A percentile compares a stretch with the other conserved stretches of the same genome.
Conservation (phyloP, 1,140 invertebrate genomes). For the Drosophila sucinea region DNA sequence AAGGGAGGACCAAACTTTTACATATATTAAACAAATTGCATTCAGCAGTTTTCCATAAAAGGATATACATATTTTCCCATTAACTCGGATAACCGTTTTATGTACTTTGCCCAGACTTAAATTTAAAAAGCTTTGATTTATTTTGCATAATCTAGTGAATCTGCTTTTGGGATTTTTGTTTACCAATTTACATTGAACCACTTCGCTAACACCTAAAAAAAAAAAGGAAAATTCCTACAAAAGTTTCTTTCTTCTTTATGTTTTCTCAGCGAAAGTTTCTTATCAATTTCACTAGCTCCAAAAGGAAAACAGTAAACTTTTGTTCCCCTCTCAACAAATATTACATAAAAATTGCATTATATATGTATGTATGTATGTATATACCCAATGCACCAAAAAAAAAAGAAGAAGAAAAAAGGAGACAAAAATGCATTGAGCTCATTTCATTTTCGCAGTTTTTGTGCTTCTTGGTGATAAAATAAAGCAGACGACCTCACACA, state of each 20-base stretch:
- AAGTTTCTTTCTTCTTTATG: neutral
- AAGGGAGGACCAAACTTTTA: too few relatives aligned
- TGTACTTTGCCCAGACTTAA: neutral
- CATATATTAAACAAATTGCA: too few relatives aligned
- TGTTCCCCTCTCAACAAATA: conserved; percentile 37
- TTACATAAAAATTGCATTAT: conserved; percentile 68
- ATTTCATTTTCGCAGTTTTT: conserved; percentile 38
- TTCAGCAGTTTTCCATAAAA: neutral
- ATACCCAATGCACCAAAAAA: too few relatives aligned
- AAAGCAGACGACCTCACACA: conserved; percentile 73
- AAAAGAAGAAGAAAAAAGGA: conserved; percentile 24
- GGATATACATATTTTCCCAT: neutral
- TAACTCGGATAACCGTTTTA: too few relatives aligned
- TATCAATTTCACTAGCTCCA: conserved; percentile 61
- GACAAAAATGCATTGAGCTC: conserved; percentile 28
- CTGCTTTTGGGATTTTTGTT: neutral
- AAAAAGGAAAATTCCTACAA: neutral
- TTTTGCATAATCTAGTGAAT: conserved; percentile 1
- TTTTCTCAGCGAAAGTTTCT: conserved; percentile 13
- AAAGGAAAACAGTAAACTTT: conserved; percentile 14
- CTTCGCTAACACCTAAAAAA: neutral
- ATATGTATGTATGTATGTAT: too few relatives aligned
- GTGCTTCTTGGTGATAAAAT: conserved; percentile 53
- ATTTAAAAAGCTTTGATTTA: neutral
- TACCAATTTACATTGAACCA: conserved; percentile 5